phyloP scores from a whole-genome alignment of 1,140 invertebrate species.

The Drosophila baimaii region DNA sequence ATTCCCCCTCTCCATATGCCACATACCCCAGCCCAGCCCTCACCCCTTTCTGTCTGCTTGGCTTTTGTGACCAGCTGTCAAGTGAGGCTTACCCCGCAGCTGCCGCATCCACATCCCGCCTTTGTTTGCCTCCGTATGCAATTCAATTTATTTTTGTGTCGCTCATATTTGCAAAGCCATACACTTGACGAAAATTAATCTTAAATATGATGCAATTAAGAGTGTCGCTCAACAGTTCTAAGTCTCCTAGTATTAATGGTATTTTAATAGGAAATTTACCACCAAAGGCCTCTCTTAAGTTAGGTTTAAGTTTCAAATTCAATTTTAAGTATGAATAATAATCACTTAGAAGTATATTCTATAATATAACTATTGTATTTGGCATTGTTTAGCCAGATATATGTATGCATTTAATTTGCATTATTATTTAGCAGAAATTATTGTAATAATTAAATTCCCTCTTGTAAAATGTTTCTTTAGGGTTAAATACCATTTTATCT shows the following conservation, averaged over 20 bases:
- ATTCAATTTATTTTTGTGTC: constrained; percentile 75
- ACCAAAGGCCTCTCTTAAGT: too few species aligned
- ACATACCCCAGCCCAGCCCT: not conserved
- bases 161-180: constrained; percentile 44
- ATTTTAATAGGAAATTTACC: too few species aligned
- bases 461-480: too few species aligned
- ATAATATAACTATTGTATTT: not conserved
- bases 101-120: not conserved
- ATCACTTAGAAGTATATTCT: not conserved
- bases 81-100: constrained; percentile 48
- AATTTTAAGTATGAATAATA: not conserved
- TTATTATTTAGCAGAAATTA: too few species aligned
- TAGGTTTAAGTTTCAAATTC: not conserved
- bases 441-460: too few species aligned
- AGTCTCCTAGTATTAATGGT: not conserved
- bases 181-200: constrained; percentile 22
- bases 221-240: too few species aligned
- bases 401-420: too few species aligned
- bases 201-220: not conserved
- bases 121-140: constrained; percentile 58
- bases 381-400: too few species aligned
- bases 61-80: constrained; percentile 75
- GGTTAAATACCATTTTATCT: too few species aligned
- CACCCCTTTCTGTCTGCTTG: constrained; percentile 27
- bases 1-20: constrained; percentile 11